phyloP scores from a whole-genome alignment of 1,140 invertebrate genomes.

The Hylyphantes graminicola region DNA sequence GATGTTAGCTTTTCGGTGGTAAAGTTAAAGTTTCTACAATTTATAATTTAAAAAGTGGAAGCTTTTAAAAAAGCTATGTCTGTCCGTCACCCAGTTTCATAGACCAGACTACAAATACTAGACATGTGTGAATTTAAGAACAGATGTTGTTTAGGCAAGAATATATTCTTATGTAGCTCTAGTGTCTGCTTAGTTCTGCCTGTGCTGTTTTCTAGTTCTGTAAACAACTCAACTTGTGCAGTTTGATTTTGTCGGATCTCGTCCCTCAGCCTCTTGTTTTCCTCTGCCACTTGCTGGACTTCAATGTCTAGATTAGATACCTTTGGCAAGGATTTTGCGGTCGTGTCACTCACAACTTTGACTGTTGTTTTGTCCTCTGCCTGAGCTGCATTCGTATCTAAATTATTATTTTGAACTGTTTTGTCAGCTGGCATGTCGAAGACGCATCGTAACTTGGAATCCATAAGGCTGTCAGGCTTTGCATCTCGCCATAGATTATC shows the following conservation, averaged over 20 bases:
- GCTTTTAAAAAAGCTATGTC: too few species aligned
- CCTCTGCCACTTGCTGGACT: slow-evolving; percentile 37
- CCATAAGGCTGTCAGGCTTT: slow-evolving; percentile 63
- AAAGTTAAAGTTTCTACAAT: too few species aligned
- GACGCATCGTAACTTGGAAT: slow-evolving; percentile 64
- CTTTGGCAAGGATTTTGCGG: slow-evolving; percentile 52
- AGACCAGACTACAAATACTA: too few species aligned
- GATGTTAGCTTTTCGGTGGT: too few species aligned
- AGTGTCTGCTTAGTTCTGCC: too few species aligned
- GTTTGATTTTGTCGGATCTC: slow-evolving; percentile 50
- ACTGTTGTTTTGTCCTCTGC: slow-evolving; percentile 52
- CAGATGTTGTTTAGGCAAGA: too few species aligned
- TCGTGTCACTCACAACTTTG: slow-evolving; percentile 40
- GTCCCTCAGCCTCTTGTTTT: slow-evolving; percentile 53
- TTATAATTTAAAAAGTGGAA: too few species aligned
- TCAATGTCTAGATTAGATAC: slow-evolving; percentile 50
- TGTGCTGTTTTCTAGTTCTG: too few species aligned
- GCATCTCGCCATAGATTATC: slow-evolving; percentile 66
- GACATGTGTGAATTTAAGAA: too few species aligned
- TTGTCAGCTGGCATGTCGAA: slow-evolving; percentile 60
- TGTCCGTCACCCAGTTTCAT: too few species aligned
- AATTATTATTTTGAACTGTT: slow-evolving; percentile 56
- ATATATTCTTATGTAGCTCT: too few species aligned
- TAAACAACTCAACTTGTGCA: too few species aligned
- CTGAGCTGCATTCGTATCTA: slow-evolving; percentile 49